phyloP scores from a whole-genome alignment of 2,113 vertebrate genomes.

The Tor tambroides region DNA sequence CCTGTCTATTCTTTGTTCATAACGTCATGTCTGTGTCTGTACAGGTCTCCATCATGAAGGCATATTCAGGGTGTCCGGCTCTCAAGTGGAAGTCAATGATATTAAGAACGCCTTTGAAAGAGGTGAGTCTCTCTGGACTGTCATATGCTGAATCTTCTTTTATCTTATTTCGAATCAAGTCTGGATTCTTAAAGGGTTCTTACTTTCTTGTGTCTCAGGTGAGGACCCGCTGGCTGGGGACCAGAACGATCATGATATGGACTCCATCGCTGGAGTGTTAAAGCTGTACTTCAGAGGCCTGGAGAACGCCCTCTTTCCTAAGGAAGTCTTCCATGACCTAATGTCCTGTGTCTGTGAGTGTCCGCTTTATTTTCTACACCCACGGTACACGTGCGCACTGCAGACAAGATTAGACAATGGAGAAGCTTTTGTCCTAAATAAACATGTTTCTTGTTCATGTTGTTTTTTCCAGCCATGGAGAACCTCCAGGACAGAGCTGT shows the following conservation, averaged over 20 bases:
- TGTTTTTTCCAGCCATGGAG: conserved; percentile 86
- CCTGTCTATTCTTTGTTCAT: background rate
- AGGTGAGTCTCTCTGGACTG: conserved; percentile 73
- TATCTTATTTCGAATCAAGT: background rate
- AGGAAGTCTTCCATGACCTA: conserved; percentile 97
- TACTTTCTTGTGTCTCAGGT: conserved; percentile 70
- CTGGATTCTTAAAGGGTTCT: conserved; percentile 8
- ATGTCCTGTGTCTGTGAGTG: conserved; percentile 96
- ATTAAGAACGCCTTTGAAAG: conserved; percentile 99
- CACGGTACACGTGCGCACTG: background rate
- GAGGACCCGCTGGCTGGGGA: conserved; percentile 96
- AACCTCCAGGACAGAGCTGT: conserved; percentile 90
- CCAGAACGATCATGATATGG: conserved; percentile 98
- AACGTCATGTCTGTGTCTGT: conserved; percentile 34
- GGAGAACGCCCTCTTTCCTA: conserved; percentile 94
- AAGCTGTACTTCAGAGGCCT: conserved; percentile 97
- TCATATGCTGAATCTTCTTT: background rate
- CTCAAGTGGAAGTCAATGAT: conserved; percentile 98
- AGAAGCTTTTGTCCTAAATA: conserved; percentile 14
- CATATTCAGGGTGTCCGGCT: conserved; percentile 97
- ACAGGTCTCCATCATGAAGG: conserved; percentile 94
- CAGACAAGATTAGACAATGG: conserved; percentile 1
- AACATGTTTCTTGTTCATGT: conserved; percentile 18
- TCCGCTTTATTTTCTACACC: conserved; percentile 15
- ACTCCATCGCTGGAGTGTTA: conserved; percentile 96